A percentile compares a stretch with the other conserved stretches of the same genome.
phyloP scores from a whole-genome alignment of 2,888 invertebrate species.

The Phorcus lineatus region DNA sequence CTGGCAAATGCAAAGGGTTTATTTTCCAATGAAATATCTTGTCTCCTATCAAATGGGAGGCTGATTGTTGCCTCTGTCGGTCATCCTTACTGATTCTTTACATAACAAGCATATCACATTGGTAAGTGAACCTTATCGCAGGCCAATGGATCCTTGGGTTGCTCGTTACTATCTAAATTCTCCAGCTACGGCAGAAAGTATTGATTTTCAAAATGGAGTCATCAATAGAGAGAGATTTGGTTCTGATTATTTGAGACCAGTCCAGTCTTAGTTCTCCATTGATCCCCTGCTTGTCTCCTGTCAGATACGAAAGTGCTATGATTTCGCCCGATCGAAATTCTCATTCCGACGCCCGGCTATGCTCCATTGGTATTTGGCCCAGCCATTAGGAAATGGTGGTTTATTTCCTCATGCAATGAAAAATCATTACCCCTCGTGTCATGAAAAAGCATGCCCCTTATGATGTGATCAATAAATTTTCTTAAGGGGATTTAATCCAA shows the following conservation, averaged over 20 bases:
- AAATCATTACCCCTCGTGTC: slow-evolving; percentile 10
- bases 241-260: background rate
- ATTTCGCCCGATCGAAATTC: background rate
- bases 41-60: too few species aligned
- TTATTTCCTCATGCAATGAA: slow-evolving; percentile 1
- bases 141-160: too few species aligned
- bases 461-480: too few species aligned
- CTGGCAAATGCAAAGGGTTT: too few species aligned
- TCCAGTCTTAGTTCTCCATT: background rate
- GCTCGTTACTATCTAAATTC: too few species aligned
- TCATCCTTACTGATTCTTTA: too few species aligned
- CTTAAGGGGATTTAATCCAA: too few species aligned
- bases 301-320: slow-evolving; percentile 5
- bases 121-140: too few species aligned
- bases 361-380: background rate
- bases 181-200: background rate
- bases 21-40: too few species aligned
- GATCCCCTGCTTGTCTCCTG: background rate
- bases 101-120: too few species aligned
- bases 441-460: slow-evolving; percentile 2
- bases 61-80: too few species aligned
- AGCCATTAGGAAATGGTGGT: background rate
- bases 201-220: background rate
- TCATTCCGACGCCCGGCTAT: background rate
- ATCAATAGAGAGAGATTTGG: background rate